Conservation (phyloP, 2,888 invertebrate species). For the Dysmachus trigonus region DNA sequence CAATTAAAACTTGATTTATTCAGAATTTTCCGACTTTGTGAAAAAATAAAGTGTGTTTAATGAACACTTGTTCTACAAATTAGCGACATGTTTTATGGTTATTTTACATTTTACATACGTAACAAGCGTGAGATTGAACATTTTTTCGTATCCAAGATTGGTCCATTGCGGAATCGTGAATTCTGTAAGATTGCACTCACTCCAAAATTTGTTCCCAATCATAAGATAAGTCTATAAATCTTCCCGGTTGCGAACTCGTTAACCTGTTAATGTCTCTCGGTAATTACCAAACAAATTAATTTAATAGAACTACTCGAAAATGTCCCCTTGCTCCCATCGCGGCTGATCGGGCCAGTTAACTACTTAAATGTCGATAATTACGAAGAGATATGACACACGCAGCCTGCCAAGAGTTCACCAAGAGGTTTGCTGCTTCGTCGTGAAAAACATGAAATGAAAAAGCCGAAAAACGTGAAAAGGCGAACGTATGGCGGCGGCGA, state of each 20-base stretch:
- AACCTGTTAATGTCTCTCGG: neutral
- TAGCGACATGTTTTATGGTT: neutral
- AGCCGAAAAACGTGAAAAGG: neutral
- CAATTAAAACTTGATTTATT: neutral
- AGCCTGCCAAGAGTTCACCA: slow-evolving; percentile 14
- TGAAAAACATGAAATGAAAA: neutral
- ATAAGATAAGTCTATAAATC: neutral
- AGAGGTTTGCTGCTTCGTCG: neutral
- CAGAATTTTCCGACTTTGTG: neutral
- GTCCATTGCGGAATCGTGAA: neutral
- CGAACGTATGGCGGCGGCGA: neutral
- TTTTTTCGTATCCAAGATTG: neutral
- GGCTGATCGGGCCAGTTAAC: slow-evolving; percentile 8
- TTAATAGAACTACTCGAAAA: neutral
- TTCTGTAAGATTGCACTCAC: neutral
- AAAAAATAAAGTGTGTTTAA: neutral
- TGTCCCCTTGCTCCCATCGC: neutral
- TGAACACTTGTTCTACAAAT: neutral
- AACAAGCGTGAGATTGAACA: neutral
- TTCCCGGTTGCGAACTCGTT: neutral
- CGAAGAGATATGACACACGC: slow-evolving; percentile 28
- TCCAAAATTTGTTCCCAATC: neutral
- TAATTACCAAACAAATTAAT: neutral
- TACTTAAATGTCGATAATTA: slow-evolving; percentile 34
- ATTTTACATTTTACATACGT: neutral